Evolutionary conservation across 1,140 invertebrate species (phyloP).

Genomic region (Aphelinus certus): DNA sequence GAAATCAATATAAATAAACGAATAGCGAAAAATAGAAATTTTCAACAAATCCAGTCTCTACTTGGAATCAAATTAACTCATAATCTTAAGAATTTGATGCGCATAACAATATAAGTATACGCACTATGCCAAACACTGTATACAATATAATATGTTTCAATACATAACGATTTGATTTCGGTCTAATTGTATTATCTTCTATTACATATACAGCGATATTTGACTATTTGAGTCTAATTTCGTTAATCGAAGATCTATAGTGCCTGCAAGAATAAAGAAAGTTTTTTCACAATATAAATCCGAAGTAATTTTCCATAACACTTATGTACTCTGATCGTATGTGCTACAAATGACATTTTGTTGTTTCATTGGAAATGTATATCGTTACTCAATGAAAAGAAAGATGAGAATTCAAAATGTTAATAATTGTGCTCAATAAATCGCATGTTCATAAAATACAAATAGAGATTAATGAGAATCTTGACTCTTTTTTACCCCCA

Average conservation of each 20-base stretch:
- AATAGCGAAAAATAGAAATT: slow-evolving; percentile 4
- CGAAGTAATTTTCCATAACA: slow-evolving; percentile 27
- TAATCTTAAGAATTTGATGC: background rate
- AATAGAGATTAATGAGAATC: too few species aligned
- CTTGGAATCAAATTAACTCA: slow-evolving; percentile 3
- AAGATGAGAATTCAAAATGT: slow-evolving; percentile 27
- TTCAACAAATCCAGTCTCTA: slow-evolving; percentile 11
- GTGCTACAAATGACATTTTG: slow-evolving; percentile 20
- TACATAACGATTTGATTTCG: background rate
- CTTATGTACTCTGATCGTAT: slow-evolving; percentile 20
- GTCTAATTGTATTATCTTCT: slow-evolving; percentile 19
- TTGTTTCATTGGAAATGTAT: slow-evolving; percentile 31
- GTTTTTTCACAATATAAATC: slow-evolving; percentile 21
- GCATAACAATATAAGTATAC: background rate
- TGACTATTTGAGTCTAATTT: background rate
- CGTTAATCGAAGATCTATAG: background rate
- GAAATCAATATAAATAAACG: slow-evolving; percentile 18
- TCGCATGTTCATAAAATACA: slow-evolving; percentile 22
- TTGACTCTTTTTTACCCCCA: too few species aligned
- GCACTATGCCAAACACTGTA: too few species aligned
- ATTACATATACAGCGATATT: slow-evolving; percentile 2
- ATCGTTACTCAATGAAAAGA: slow-evolving; percentile 14
- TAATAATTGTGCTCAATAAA: slow-evolving; percentile 31
- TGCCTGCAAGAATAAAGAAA: slow-evolving; percentile 33
- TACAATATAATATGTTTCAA: too few species aligned